A percentile compares a stretch with the other conserved stretches of the same genome.
phyloP scores from a whole-genome alignment of 2,888 invertebrate species.

The Byasa hedistus region DNA sequence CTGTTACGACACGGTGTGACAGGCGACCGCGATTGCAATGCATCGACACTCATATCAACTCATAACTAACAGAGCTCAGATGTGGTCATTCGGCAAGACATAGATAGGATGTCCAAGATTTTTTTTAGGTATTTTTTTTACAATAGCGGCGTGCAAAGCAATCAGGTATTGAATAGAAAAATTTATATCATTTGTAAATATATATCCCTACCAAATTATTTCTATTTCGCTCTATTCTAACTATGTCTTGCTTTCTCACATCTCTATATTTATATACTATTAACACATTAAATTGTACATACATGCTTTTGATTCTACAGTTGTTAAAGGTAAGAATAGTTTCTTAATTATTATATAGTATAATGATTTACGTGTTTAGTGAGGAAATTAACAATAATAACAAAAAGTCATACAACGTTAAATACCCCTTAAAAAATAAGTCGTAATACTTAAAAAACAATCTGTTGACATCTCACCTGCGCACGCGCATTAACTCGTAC shows the following conservation, averaged over 20 bases:
- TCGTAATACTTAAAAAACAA: slow-evolving; percentile 24
- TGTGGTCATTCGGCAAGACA: slow-evolving; percentile 78
- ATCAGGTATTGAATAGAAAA: slow-evolving; percentile 52
- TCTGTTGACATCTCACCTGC: slow-evolving; percentile 28
- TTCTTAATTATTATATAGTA: not conserved
- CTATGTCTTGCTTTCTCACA: slow-evolving; percentile 79
- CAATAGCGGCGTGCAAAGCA: slow-evolving; percentile 43
- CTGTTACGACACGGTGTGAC: slow-evolving; percentile 41
- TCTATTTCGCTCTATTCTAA: slow-evolving; percentile 64
- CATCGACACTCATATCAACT: slow-evolving; percentile 34
- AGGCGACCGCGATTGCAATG: slow-evolving; percentile 31
- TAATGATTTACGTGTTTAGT: not conserved
- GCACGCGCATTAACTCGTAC: slow-evolving; percentile 17
- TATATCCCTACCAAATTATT: slow-evolving; percentile 42
- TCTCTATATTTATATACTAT: slow-evolving; percentile 39
- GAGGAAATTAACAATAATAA: slow-evolving; percentile 8
- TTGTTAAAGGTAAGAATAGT: slow-evolving; percentile 21
- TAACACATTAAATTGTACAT: slow-evolving; percentile 31
- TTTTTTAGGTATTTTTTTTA: slow-evolving; percentile 11
- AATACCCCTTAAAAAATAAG: slow-evolving; percentile 10
- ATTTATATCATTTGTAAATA: slow-evolving; percentile 45
- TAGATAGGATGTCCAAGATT: slow-evolving; percentile 52
- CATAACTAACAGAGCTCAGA: slow-evolving; percentile 72
- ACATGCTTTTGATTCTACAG: slow-evolving; percentile 9
- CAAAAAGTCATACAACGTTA: not conserved